phyloP scores from a whole-genome alignment of 2,797 vertebrate species.

The Enteromius trimaculatus region DNA sequence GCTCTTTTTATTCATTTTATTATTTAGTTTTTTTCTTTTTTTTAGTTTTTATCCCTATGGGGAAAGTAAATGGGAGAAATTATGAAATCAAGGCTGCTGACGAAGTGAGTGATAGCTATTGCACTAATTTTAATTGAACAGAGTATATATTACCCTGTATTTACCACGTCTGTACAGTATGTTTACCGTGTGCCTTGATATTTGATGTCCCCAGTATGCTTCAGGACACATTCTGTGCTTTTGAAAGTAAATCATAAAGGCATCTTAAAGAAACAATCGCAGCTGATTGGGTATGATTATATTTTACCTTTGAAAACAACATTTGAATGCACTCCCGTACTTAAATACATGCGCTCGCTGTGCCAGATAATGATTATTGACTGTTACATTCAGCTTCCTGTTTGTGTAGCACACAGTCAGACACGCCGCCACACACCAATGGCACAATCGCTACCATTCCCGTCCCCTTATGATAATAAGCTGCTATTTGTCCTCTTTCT shows the following conservation, averaged over 20 bases:
- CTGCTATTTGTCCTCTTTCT: conserved; percentile 25
- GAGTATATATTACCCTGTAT: background rate
- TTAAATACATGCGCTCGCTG: conserved; percentile 37
- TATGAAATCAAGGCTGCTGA: background rate
- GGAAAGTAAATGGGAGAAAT: background rate
- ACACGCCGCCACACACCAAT: conserved; percentile 59
- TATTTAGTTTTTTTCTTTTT: background rate
- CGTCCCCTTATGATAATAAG: conserved; percentile 40
- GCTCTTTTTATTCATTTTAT: background rate
- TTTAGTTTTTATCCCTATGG: background rate
- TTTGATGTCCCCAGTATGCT: background rate
- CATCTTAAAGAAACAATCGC: conserved; percentile 43
- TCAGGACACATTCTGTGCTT: conserved; percentile 28
- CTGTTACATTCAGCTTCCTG: conserved; percentile 51
- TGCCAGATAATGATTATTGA: conserved; percentile 58
- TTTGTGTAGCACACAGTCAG: conserved; percentile 51
- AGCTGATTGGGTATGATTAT: conserved; percentile 47
- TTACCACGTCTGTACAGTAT: background rate
- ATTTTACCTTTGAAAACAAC: conserved; percentile 32
- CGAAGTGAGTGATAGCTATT: background rate
- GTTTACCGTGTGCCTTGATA: background rate
- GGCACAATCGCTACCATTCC: background rate
- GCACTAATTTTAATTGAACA: background rate
- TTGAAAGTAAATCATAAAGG: conserved; percentile 45
- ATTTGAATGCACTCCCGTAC: conserved; percentile 17